Percentiles rank a stretch among this genome's conserved stretches.
These are phyloP conservation scores for Pteropus alecto DNA, from an alignment of 2,113 vertebrate genomes.

Conservation along the genomic window DNA sequence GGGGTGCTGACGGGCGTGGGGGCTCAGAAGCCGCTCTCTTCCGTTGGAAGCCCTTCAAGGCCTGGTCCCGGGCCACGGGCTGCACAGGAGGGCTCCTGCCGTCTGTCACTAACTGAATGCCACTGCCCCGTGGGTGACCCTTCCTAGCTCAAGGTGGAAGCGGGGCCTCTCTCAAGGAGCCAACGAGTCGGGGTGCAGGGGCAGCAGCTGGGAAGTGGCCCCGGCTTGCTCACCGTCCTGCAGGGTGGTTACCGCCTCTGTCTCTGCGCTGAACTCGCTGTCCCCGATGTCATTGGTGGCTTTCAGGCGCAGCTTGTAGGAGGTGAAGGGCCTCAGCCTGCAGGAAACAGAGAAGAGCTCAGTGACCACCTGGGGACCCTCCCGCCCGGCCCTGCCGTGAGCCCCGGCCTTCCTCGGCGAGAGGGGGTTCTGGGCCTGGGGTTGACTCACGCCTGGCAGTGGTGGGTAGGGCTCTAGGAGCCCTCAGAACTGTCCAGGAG, in stretches of 20 bases:
- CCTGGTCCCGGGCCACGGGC: conserved; percentile 72
- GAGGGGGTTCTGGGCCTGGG: neutral
- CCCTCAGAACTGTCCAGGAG: accelerated
- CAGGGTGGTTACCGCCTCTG: conserved; percentile 92
- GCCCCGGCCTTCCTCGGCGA: neutral
- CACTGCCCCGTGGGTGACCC: neutral
- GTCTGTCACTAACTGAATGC: conserved; percentile 50
- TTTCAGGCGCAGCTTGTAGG: conserved; percentile 94
- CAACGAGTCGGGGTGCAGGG: accelerated
- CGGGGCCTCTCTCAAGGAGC: neutral
- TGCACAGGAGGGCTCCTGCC: conserved; percentile 44
- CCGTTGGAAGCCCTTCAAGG: conserved; percentile 74
- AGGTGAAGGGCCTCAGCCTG: conserved; percentile 95
- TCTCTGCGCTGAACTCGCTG: conserved; percentile 92
- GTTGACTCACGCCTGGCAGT: accelerated
- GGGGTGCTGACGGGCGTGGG: conserved; percentile 77
- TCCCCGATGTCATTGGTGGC: conserved; percentile 97
- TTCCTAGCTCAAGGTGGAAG: neutral
- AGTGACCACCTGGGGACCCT: neutral
- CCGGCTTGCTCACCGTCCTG: conserved; percentile 91
- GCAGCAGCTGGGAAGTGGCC: neutral
- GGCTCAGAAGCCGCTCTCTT: conserved; percentile 78
- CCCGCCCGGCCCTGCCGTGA: neutral
- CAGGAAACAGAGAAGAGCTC: conserved; percentile 29
- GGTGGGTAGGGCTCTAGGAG: neutral